Evolutionary conservation across 30 jellyfish, hydroid and myxozoan genomes (phyloP), one percentile per base, ranked within the genome.

Genomic region (Hydractinia echinata): DNA sequence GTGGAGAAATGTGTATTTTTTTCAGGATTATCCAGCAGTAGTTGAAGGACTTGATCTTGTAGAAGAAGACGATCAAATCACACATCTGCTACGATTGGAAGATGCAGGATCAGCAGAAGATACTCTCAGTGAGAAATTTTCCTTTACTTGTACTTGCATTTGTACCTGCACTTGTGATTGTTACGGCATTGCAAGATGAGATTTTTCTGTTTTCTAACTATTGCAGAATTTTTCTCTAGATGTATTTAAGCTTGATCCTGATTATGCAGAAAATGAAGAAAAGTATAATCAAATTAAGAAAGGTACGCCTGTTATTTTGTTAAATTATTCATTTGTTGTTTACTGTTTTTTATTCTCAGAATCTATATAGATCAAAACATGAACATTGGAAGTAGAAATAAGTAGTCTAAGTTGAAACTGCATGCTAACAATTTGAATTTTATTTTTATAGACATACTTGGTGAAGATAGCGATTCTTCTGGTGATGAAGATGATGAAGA

Each of bases 41-140:
- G 54, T 83, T 4, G 67, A 83, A 52, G 99, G 78, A 8, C 86
- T 95, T 50, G 97, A 95, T 76, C 83, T 95, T 13, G 97, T 95
- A 6, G 97, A 88, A 80, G 99, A 95, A 76, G 99, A 95, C 77
- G 99, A 95, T 56, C 99, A 95, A 71, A 89, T 95, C 62, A 95
- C 99, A 7, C 99, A 95, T 81, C 67, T 95, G 76, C 72, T 95
- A 16, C 66, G 99, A 67, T 60, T 95, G n/a, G 97, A 95, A 60
- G 99, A 95, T 54, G 76, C 82, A 71, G 98, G 97, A 58, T 76
- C 95, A 4, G 84, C 94, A 1, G 99, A 95, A 49, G 99, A 95
- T 76, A 67, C 79, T 48, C 76, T 95, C 30, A 94, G 99, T 94
- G 62, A 21, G 99, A 30, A 30, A 30, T 30, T 30, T 30, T 30